These are phyloP conservation scores for Peromyscus maniculatus DNA, from an alignment of 2,113 vertebrate genomes.

Conservation along the genomic window DNA sequence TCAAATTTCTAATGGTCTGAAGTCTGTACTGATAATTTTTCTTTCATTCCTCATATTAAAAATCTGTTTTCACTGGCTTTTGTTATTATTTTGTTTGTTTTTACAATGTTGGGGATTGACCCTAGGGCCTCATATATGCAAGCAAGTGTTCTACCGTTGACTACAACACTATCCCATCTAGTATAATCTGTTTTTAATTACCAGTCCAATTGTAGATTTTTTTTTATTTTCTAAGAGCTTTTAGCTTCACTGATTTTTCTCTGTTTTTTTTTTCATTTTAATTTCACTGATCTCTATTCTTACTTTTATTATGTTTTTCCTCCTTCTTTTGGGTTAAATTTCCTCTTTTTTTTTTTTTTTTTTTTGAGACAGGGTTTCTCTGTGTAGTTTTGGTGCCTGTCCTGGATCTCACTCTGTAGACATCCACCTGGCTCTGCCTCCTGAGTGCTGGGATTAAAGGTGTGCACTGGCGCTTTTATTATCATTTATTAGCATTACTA, in stretches of 20 bases:
- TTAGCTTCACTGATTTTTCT: not conserved
- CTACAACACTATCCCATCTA: not conserved
- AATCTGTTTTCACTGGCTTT: not conserved
- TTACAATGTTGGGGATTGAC: not conserved
- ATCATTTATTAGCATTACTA: not conserved
- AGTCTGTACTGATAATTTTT: not conserved
- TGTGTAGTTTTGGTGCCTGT: no score
- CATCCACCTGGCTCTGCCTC: no score
- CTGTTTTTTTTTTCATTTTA: slow-evolving; percentile 16
- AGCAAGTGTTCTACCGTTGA: not conserved
- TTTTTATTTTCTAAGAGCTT: slow-evolving; percentile 45
- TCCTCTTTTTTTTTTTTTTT: not conserved
- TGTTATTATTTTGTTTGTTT: not conserved
- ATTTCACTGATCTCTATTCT: not conserved
- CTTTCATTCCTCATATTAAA: slow-evolving; percentile 43
- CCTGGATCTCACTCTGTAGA: no score
- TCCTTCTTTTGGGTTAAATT: not conserved
- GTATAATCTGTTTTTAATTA: slow-evolving; percentile 13
- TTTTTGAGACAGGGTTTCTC: no score
- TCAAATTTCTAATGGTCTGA: not conserved
- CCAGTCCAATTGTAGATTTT: not conserved
- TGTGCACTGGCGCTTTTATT: no score
- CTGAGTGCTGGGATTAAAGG: no score
- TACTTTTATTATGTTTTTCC: slow-evolving; percentile 21
- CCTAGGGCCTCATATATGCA: not conserved